Evolutionary conservation across 2,888 invertebrate species (phyloP), one percentile per base, ranked within the genome.

Genomic region (Drosophila quinaria): DNA sequence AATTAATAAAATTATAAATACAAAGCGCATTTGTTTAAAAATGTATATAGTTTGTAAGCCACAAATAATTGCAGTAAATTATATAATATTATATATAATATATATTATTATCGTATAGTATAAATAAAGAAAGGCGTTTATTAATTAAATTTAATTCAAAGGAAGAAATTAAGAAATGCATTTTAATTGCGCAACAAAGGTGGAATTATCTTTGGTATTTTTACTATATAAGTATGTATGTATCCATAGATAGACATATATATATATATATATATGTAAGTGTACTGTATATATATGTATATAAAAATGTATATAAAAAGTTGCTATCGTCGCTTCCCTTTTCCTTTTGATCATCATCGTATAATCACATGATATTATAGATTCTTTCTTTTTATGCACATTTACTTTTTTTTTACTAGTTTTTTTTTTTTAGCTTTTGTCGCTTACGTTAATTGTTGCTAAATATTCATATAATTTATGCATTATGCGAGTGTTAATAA

Each of bases 21-120:
- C 64, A 81, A 85, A 73, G 70, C 74, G 89, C 91, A 90, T 90
- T 90, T 91, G 90, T 90, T 90, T 89, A 85, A 90, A 90, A 86
- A 90, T 90, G 88, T 87, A 84, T 75, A 87, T 82, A 82, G 79
- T 69, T 75, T 82, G 73, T 89, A 87, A 78, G 81, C 50, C 73
- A 82, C 79, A 85, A 82, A 81, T 74, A 74, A 80, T 84, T 73
- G 77, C 66, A 74, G 65, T 78, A 74, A 70, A 82, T 74, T 79
- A 80, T 73, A 66, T 49, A 54, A 63, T 64, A 69, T 47, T 33
- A 33, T 33, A 33, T 33, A 13, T 35, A 33, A n/a, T n/a, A 51
- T 75, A 58, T 67, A 65, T 54, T 67, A 65, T 54, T 68, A 72
- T 72, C 42, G 42, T 80, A 75, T 65, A 75, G 69, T 73, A 78